Evolutionary conservation across 2,888 invertebrate species (phyloP), one percentile per base, ranked within the genome.

Genomic region (Lasius fuliginosus): DNA sequence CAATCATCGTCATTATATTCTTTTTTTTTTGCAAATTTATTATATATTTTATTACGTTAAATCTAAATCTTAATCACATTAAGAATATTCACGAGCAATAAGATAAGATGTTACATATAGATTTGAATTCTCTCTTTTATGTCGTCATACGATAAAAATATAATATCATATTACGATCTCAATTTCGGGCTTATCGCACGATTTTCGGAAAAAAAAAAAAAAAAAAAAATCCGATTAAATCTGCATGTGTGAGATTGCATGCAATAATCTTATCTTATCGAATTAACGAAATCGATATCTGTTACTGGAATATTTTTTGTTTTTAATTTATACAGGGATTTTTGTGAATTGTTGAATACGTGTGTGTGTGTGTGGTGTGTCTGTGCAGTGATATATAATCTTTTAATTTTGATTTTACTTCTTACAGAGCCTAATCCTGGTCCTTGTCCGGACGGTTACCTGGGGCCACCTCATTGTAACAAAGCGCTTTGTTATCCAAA

Each of bases 401-500:
- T 60, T 60, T 68, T 69, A 65, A 64, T 12, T 76, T 53, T 12
- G 0, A 62, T 69, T 42, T 62, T 56, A 56, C 64, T 82, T 77
- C n/a, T 84, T 87, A 42, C 94, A 98, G 98, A 97, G 94, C 98
- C 98, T 71, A 98, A 98, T 96, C 98, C 98, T 68, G 98, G 98
- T 95, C 98, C 98, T 92, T 98, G 98, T 95, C 97, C 97, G 42
- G 98, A 98, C 93, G 98, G 98, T 9, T 98, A 98, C 94, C 97
- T 98, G 96, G 98, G 99, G 3, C 98, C 97, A 92, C 93, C 93
- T 15, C 97, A 98, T 94, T 98, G 98, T 92, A 97, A 97, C 93
- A 98, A 98, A 87, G 98, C 98, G 53, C 96, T 98, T 58, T 98
- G 98, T 94, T 98, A 98, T 95, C 98, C 98, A 46, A 98, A 98